Evolutionary conservation across 2,888 invertebrate genomes (phyloP), one percentile per base, ranked within the genome.

Genomic region (Ophonus ardosiacus): DNA sequence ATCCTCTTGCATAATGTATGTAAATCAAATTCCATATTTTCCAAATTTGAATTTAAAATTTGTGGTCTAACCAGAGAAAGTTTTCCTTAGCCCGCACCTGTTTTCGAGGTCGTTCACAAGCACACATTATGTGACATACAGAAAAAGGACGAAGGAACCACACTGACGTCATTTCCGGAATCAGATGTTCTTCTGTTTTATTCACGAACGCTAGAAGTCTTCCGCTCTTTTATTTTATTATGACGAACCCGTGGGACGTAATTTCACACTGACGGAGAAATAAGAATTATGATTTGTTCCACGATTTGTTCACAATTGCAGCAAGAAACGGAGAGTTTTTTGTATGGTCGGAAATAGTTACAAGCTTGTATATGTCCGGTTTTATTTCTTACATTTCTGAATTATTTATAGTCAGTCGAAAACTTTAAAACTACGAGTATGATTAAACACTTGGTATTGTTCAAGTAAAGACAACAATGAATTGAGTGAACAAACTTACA

Each of bases 121-220:
- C 80, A 80, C 61, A 63, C 40, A 81, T 61, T 43, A 63, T 61
- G 61, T 65, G 63, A 81, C 81, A n/a, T 10, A 10, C 56, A 43
- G 51, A 80, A 80, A 61, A 61, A 63, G n/a, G 63, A 21, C 13
- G 43, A 63, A 43, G 51, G 31, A 40, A 81, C 43, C 65, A 81
- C 65, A 65, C 81, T 81, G 81, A 81, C 63, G 81, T 81, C 81
- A 81, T 63, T 63, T 81, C 81, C 81, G 40, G 65, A 43, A 81
- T 81, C 81, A 65, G 81, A 61, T 80, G 79, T 81, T 81, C 63
- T 63, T 81, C 51, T 81, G 81, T 65, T 81, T 81, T 81, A 81
- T 81, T 81, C 81, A 81, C 63, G 65, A 65, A 81, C 51, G n/a
- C 40, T 51, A 43, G 63, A 43, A 81, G 65, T 43, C 81, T 18